Evolutionary conservation across 2,888 invertebrate species (phyloP).

Genomic region (Germaria angustata): DNA sequence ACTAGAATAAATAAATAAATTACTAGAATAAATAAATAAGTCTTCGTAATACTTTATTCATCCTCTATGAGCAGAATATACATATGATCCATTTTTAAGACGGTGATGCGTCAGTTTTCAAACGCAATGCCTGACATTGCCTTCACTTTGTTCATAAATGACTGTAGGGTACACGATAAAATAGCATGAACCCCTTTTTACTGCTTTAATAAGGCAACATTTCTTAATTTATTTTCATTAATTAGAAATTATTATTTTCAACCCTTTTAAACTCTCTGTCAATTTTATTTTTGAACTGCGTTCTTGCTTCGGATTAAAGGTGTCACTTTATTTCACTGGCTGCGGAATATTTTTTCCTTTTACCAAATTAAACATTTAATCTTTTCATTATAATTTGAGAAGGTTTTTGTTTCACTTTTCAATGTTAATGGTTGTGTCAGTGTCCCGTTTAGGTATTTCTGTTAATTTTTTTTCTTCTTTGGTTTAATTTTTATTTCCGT

Average conservation of each 20-base stretch:
- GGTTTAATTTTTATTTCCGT: slow-evolving; percentile 47
- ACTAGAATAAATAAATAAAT: no score
- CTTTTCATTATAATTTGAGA: slow-evolving; percentile 58
- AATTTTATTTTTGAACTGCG: not conserved
- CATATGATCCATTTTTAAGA: no score
- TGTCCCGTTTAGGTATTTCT: slow-evolving; percentile 58
- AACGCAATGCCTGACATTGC: no score
- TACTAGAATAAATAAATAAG: no score
- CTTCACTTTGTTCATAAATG: no score
- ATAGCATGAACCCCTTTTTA: slow-evolving; percentile 59
- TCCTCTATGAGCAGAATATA: no score
- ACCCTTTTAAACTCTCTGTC: slow-evolving; percentile 51
- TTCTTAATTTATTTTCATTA: slow-evolving; percentile 78
- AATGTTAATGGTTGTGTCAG: slow-evolving; percentile 23
- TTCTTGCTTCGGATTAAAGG: slow-evolving; percentile 39
- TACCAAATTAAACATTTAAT: slow-evolving; percentile 56
- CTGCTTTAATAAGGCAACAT: slow-evolving; percentile 53
- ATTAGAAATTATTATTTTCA: slow-evolving; percentile 71
- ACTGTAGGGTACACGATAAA: not conserved
- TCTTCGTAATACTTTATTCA: no score
- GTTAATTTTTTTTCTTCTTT: not conserved
- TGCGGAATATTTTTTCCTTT: slow-evolving; percentile 14
- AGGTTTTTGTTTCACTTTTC: not conserved
- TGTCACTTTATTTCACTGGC: slow-evolving; percentile 50
- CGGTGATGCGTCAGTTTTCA: no score